These are phyloP conservation scores for Stenotaenia linearis DNA, from an alignment of 2,888 invertebrate species.

Conservation along the genomic window DNA sequence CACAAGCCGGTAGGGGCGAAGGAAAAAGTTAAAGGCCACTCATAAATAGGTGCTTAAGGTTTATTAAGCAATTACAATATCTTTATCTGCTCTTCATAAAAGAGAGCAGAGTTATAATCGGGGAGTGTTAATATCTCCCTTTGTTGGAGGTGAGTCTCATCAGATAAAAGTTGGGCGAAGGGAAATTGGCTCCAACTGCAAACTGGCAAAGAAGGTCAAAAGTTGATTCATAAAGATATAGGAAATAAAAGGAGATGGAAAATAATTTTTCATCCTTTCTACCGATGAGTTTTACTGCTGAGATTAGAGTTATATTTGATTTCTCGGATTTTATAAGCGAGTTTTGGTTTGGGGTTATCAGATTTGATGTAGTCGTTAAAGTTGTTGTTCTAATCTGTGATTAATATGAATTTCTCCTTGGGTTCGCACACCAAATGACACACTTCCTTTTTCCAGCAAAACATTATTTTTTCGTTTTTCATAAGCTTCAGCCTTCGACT, in stretches of 20 bases:
- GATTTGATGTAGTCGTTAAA: too few relatives aligned
- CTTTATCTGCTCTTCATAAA: not conserved
- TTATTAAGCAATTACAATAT: conserved; percentile 7
- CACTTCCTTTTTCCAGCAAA: too few relatives aligned
- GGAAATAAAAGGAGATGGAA: not conserved
- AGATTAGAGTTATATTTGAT: too few relatives aligned
- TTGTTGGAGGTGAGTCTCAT: not conserved
- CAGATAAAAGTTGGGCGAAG: not conserved
- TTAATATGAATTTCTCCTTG: too few relatives aligned
- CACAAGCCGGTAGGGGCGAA: not conserved
- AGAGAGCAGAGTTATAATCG: not conserved
- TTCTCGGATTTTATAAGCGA: too few relatives aligned
- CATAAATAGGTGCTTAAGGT: not conserved
- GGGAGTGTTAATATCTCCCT: not conserved
- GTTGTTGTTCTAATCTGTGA: too few relatives aligned
- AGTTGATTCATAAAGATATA: not conserved
- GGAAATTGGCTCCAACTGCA: not conserved
- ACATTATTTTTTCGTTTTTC: too few relatives aligned
- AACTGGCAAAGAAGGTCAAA: not conserved
- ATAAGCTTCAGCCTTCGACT: too few relatives aligned
- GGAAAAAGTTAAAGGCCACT: not conserved
- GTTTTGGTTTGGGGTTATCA: too few relatives aligned
- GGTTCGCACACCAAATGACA: too few relatives aligned
- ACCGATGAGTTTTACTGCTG: too few relatives aligned
- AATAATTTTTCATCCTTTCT: too few relatives aligned